Evolutionary conservation across 2,888 invertebrate genomes (phyloP).

Genomic region (Lochmaea crataegi): DNA sequence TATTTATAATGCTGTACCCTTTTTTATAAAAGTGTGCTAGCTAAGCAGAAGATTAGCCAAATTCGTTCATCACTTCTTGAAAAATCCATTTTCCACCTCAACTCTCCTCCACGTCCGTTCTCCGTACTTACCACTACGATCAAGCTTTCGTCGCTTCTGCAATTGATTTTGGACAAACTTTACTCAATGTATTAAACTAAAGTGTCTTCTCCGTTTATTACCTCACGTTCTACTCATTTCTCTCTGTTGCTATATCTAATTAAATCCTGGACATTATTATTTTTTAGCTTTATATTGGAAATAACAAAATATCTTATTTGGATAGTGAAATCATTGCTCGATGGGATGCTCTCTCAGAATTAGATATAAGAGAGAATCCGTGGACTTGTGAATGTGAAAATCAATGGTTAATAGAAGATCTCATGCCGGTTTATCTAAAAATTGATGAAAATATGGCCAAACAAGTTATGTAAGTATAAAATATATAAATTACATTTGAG

Average conservation of each 20-base stretch:
- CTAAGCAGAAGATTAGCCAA: too few species aligned
- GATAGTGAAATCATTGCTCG: constrained; percentile 73
- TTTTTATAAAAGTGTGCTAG: too few species aligned
- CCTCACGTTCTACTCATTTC: neutral
- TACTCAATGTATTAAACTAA: too few species aligned
- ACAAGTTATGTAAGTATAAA: constrained; percentile 65
- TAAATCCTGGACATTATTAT: neutral
- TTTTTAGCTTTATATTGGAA: constrained; percentile 76
- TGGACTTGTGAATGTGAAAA: constrained; percentile 85
- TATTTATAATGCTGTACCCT: too few species aligned
- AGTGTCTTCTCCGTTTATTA: neutral
- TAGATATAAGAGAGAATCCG: constrained; percentile 79
- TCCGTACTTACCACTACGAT: too few species aligned
- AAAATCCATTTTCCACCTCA: too few species aligned
- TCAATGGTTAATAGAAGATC: constrained; percentile 78
- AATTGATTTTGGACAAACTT: too few species aligned
- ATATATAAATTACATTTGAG: neutral
- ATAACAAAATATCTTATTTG: constrained; percentile 78
- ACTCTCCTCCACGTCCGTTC: too few species aligned
- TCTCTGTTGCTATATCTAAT: too few species aligned
- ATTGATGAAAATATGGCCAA: constrained; percentile 64
- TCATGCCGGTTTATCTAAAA: constrained; percentile 69
- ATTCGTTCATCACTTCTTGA: too few species aligned
- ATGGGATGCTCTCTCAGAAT: constrained; percentile 76
- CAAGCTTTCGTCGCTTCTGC: too few species aligned